Evolutionary conservation across 2,888 invertebrate species (phyloP).

Genomic region (Drosophila falleni): DNA sequence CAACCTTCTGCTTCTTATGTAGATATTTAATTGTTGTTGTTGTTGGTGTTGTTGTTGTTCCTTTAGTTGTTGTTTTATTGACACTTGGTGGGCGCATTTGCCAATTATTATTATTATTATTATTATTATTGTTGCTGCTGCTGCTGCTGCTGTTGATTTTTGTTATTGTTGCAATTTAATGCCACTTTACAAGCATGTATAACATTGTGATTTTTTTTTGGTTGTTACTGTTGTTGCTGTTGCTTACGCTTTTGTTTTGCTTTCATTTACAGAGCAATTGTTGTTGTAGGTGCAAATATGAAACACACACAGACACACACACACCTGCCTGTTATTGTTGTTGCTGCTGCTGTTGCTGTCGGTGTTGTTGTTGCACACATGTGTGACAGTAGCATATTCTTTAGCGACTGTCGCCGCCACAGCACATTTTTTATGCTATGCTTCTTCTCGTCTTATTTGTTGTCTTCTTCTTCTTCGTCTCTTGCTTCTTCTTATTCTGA

Average conservation of each 20-base stretch:
- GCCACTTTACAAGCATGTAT: slow-evolving; percentile 64
- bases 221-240: slow-evolving; percentile 2
- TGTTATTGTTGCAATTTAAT: slow-evolving; percentile 70
- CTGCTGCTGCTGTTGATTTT: slow-evolving; percentile 34
- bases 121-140: slow-evolving; percentile 27
- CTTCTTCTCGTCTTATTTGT: not conserved
- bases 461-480: not conserved
- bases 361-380: slow-evolving; percentile 2
- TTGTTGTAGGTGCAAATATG: slow-evolving; percentile 38
- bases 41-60: slow-evolving; percentile 7
- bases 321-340: slow-evolving; percentile 5
- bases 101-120: slow-evolving; percentile 13
- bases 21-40: slow-evolving; percentile 24
- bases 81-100: slow-evolving; percentile 54
- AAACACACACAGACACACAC: slow-evolving; percentile 18
- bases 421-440: slow-evolving; percentile 44
- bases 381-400: slow-evolving; percentile 48
- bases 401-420: slow-evolving; percentile 31
- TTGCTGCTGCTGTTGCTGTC: not conserved
- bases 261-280: slow-evolving; percentile 44
- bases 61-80: slow-evolving; percentile 41
- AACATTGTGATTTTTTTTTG: slow-evolving; percentile 56
- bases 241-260: slow-evolving; percentile 46
- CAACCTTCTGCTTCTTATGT: slow-evolving; percentile 53
- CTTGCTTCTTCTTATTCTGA: not conserved